Evolutionary conservation across 2,888 invertebrate genomes (phyloP), one percentile per base, ranked within the genome.

Genomic region (Acanthococcus lagerstroemiae): DNA sequence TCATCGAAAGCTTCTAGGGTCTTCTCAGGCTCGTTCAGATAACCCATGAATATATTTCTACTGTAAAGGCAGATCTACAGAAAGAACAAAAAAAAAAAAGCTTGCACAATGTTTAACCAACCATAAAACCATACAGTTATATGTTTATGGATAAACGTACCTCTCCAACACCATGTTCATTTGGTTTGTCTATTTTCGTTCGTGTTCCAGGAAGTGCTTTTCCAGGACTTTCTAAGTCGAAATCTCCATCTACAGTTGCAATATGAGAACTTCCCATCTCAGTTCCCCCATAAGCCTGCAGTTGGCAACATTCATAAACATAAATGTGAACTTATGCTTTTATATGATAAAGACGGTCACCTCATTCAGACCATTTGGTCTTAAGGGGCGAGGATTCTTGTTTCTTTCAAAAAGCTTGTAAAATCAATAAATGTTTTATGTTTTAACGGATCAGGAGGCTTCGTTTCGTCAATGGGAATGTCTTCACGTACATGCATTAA

Each of bases 31-130:
- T 85, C 84, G 70, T 82, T 79, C 52, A 94, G 79, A 73, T 95
- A 95, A 0, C 95, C 95, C 92, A 95, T 94, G 76, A 90, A 91
- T 6, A 94, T 81, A 74, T 93, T 88, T 25, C 95, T 84, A 12
- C 95, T 95, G 50, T 82, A 81, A 80, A 93, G 84, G 75, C 66
- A 69, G n/a, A 69, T 37, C 67, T 67, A 24, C 25, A 65, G 7
- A 15, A 37, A 37, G 12, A 37, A 9, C 7, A 9, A 9, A 37
- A 15, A 7, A 15, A 37, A 25, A 17, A 15, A 9, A 37, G 7
- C 37, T 37, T 9, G n/a, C n/a, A n/a, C n/a, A n/a, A n/a, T n/a
- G n/a, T n/a, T n/a, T n/a, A n/a, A n/a, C n/a, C n/a, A n/a, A n/a
- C n/a, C n/a, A n/a, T n/a, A n/a, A n/a, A n/a, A n/a, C n/a, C n/a